These are phyloP conservation scores for Pseudomyrmex cubaensis DNA, from an alignment of 1,140 invertebrate species.

Conservation along the genomic window DNA sequence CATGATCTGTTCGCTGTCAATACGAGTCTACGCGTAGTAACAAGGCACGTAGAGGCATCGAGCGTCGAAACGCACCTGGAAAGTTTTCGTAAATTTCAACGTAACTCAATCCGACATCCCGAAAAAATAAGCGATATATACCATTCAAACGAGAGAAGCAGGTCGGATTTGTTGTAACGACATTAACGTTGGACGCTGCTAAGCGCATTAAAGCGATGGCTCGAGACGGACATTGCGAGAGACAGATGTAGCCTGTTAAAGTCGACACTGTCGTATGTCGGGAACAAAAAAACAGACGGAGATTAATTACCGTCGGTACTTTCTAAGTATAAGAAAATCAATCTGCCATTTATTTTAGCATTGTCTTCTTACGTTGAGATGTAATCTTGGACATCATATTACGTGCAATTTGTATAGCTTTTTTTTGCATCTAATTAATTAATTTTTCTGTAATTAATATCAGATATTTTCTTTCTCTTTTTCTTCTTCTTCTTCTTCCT, in stretches of 20 bases:
- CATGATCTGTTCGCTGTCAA: conserved; percentile 67
- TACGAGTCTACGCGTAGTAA: conserved; percentile 47
- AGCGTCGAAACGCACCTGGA: neutral
- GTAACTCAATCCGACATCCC: neutral
- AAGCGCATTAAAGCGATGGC: conserved; percentile 29
- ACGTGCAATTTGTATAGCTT: neutral
- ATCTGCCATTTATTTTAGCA: conserved; percentile 8
- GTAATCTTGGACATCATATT: neutral
- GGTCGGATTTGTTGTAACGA: conserved; percentile 32
- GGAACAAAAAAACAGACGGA: neutral
- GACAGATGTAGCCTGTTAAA: conserved; percentile 28
- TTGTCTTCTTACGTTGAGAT: neutral
- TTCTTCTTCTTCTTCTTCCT: no score
- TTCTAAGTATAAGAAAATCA: neutral
- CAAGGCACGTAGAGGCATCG: neutral
- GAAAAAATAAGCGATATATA: conserved; percentile 50
- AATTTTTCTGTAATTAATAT: neutral
- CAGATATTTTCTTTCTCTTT: neutral
- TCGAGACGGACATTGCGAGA: neutral
- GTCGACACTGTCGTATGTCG: neutral
- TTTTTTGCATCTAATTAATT: neutral
- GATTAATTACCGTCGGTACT: neutral
- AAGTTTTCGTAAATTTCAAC: conserved; percentile 14
- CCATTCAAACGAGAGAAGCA: conserved; percentile 15
- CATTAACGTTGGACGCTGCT: conserved; percentile 2